A percentile compares a stretch with the other conserved stretches of the same genome.
Conservation (phyloP, 2,797 vertebrate species). For the Percopsis omiscomaycus region DNA sequence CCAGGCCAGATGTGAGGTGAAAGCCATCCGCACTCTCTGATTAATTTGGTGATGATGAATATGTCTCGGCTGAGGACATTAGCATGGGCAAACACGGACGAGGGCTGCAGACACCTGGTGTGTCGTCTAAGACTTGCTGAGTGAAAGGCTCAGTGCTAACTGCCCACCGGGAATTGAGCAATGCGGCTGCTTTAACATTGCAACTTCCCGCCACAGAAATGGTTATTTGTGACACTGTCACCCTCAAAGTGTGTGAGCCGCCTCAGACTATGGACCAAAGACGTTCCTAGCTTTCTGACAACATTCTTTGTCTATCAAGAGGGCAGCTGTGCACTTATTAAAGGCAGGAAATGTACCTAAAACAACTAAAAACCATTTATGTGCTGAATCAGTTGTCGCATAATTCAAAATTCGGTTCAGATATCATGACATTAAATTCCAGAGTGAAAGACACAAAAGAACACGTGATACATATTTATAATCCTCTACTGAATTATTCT, state of each 20-base stretch:
- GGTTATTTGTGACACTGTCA: slow-evolving; percentile 52
- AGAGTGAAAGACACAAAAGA: not conserved
- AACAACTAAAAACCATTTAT: slow-evolving; percentile 18
- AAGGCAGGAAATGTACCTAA: slow-evolving; percentile 30
- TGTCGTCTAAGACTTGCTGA: slow-evolving; percentile 74
- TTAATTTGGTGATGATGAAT: slow-evolving; percentile 85
- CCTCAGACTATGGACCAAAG: slow-evolving; percentile 39
- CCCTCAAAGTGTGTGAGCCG: slow-evolving; percentile 48
- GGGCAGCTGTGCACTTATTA: slow-evolving; percentile 66
- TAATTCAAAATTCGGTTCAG: not conserved
- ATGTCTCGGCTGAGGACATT: slow-evolving; percentile 77
- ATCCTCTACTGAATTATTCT: slow-evolving; percentile 7
- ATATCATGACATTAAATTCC: too few species aligned
- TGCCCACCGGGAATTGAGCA: slow-evolving; percentile 73
- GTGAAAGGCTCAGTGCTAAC: slow-evolving; percentile 72
- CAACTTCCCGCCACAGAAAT: slow-evolving; percentile 71
- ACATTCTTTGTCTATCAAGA: slow-evolving; percentile 47
- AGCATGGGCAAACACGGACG: slow-evolving; percentile 61
- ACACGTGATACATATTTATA: slow-evolving; percentile 1
- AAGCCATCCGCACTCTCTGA: slow-evolving; percentile 70
- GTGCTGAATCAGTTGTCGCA: slow-evolving; percentile 6
- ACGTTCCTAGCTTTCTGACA: slow-evolving; percentile 43
- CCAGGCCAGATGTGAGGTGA: slow-evolving; percentile 70
- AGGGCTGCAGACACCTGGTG: slow-evolving; percentile 77
- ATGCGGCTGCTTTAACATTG: slow-evolving; percentile 67